Conservation (phyloP, 1,140 invertebrate species). For the Nebria ingens region DNA sequence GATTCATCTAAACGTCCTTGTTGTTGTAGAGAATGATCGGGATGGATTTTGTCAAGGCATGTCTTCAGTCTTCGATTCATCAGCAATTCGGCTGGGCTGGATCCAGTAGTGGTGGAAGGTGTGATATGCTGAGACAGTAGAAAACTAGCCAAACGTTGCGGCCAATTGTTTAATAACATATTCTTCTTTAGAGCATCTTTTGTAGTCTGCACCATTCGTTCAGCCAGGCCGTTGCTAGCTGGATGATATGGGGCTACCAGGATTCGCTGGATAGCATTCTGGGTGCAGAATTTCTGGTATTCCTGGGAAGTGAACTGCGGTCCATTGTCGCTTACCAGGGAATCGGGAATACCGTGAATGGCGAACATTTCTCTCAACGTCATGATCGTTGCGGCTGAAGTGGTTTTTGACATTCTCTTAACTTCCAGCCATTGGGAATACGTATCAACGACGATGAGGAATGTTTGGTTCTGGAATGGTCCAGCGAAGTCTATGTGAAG, state of each 20-base stretch:
- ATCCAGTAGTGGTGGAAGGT: neutral
- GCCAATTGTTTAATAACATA: neutral
- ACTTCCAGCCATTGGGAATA: slow-evolving; percentile 36
- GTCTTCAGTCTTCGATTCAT: neutral
- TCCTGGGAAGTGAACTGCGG: slow-evolving; percentile 28
- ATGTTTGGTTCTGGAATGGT: slow-evolving; percentile 31
- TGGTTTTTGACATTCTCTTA: slow-evolving; percentile 3
- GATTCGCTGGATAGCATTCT: slow-evolving; percentile 24
- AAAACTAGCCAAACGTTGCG: neutral
- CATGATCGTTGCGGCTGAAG: slow-evolving; percentile 18
- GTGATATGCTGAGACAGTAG: neutral
- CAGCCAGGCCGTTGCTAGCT: slow-evolving; percentile 26
- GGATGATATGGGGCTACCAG: slow-evolving; percentile 27
- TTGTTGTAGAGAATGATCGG: no score
- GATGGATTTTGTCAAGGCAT: neutral
- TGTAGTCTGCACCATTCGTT: slow-evolving; percentile 23
- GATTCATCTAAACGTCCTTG: no score
- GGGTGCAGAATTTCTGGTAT: slow-evolving; percentile 28
- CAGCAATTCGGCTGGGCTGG: neutral
- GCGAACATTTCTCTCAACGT: slow-evolving; percentile 25
- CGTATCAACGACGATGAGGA: slow-evolving; percentile 34
- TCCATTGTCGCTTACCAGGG: slow-evolving; percentile 32
- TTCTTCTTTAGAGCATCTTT: slow-evolving; percentile 17
- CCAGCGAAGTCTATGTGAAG: slow-evolving; percentile 41
- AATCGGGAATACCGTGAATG: slow-evolving; percentile 27